These are phyloP conservation scores for Hystrix brachyura DNA, from an alignment of 2,113 vertebrate genomes.

Conservation along the genomic window DNA sequence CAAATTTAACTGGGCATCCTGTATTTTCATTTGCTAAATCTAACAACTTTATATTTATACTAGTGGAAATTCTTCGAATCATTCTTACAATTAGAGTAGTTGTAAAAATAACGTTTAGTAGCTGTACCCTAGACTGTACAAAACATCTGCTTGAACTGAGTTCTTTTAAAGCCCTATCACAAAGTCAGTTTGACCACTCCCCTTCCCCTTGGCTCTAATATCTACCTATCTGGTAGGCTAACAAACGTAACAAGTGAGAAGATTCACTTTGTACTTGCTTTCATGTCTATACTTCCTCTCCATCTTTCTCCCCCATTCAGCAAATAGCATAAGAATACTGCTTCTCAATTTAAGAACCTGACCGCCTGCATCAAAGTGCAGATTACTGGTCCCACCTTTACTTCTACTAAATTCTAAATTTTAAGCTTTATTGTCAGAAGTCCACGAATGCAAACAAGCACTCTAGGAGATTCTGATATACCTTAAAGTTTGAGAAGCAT, in stretches of 20 bases:
- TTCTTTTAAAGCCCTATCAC: neutral
- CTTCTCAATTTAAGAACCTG: neutral
- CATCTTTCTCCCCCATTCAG: neutral
- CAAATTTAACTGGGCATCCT: too few relatives aligned
- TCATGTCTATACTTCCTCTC: neutral
- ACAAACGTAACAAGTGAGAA: neutral
- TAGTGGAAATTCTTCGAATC: too few relatives aligned
- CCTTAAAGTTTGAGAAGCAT: neutral
- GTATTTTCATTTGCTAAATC: too few relatives aligned
- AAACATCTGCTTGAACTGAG: neutral
- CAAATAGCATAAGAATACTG: neutral
- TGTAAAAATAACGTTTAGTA: neutral
- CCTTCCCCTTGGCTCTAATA: neutral
- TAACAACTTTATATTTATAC: too few relatives aligned
- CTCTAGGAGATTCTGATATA: neutral
- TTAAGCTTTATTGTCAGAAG: neutral
- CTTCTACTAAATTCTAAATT: neutral
- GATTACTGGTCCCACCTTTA: neutral
- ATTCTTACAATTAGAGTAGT: neutral
- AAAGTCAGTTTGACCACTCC: neutral
- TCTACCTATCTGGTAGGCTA: neutral
- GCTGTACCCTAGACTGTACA: neutral
- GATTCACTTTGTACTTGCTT: neutral
- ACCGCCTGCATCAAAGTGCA: neutral
- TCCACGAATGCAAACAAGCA: neutral